These are phyloP conservation scores for Gymnobelideus leadbeateri DNA, from an alignment of 2,113 vertebrate species.

Conservation along the genomic window DNA sequence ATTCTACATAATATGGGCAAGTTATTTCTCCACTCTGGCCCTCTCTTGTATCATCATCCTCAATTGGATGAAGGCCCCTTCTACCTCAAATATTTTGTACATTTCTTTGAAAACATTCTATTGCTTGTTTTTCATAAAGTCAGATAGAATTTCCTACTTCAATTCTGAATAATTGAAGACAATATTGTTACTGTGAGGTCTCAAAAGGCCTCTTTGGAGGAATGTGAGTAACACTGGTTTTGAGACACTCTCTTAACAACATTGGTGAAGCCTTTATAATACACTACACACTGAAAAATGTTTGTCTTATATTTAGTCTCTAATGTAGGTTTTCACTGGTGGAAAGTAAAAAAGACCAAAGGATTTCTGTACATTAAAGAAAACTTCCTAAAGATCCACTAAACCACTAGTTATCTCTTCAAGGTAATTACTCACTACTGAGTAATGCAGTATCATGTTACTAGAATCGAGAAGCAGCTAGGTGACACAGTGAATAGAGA, in stretches of 20 bases:
- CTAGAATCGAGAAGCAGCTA: neutral
- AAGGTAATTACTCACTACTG: neutral
- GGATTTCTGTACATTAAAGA: neutral
- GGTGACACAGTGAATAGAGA: neutral
- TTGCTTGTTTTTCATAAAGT: neutral
- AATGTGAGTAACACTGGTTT: neutral
- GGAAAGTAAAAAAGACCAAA: neutral
- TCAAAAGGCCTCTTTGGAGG: neutral
- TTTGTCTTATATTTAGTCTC: neutral
- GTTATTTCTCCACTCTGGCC: neutral
- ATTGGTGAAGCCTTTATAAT: neutral
- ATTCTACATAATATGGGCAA: neutral
- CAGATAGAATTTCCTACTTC: neutral
- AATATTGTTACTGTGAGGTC: neutral
- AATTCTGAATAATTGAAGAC: neutral
- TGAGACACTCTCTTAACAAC: slow-evolving; percentile 9
- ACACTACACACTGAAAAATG: neutral
- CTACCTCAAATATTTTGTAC: slow-evolving; percentile 43
- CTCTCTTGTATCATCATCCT: neutral
- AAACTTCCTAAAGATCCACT: neutral
- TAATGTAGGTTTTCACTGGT: neutral
- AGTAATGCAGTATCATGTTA: neutral
- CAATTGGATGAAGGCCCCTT: neutral
- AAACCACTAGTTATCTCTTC: neutral
- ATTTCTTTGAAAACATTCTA: slow-evolving; percentile 21